Evolutionary conservation across 2,113 vertebrate genomes (phyloP).

Genomic region (Erythrocercus mccallii): DNA sequence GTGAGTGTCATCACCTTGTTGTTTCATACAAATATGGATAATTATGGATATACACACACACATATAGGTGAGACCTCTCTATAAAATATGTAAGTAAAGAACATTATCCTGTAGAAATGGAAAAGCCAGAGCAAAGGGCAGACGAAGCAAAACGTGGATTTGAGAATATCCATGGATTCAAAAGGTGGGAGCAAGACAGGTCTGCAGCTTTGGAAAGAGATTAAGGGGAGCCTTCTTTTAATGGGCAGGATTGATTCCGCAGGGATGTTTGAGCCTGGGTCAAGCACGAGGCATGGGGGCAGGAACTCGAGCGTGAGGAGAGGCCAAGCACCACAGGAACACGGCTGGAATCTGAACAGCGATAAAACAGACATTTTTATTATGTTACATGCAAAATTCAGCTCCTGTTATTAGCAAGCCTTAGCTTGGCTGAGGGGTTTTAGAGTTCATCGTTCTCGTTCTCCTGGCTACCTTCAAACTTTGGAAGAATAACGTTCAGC

Average conservation of each 20-base stretch:
- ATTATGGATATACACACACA: not conserved
- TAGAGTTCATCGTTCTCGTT: not conserved
- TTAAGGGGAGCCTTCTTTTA: constrained; percentile 31
- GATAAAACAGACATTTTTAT: not conserved
- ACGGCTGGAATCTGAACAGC: not conserved
- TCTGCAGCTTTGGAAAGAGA: constrained; percentile 42
- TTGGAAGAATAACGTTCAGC: not conserved
- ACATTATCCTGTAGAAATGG: not conserved
- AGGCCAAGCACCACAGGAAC: not conserved
- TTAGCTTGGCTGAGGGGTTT: not conserved
- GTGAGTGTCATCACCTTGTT: not conserved
- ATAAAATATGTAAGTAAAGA: not conserved
- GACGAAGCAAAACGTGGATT: not conserved
- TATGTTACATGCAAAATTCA: not conserved
- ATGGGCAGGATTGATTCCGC: not conserved
- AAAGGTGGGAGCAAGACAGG: not conserved
- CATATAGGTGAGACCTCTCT: rapidly evolving
- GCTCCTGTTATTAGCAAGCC: not conserved
- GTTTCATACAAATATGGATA: not conserved
- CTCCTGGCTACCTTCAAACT: not conserved
- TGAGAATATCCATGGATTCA: not conserved
- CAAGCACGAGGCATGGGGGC: not conserved
- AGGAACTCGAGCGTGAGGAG: constrained; percentile 24
- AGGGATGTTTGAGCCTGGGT: not conserved
- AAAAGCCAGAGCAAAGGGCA: constrained; percentile 22